Evolutionary conservation across 1,140 invertebrate genomes (phyloP), one percentile per base, ranked within the genome.

Genomic region (Penaeus japonicus): DNA sequence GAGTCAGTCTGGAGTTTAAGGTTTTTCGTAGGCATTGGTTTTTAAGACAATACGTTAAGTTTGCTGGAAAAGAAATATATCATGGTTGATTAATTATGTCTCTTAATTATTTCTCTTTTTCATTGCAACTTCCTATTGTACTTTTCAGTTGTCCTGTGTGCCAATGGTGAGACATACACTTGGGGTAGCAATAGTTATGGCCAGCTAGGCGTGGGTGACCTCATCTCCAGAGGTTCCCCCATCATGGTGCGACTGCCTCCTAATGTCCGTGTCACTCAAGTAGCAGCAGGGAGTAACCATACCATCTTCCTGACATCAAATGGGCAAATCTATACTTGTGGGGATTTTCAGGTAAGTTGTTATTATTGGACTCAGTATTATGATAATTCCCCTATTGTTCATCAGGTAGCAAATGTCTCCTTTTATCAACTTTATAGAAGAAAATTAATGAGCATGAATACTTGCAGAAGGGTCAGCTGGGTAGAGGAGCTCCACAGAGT

Each of bases 241-340:
- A 95, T 96, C 59, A 94, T 95, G 85, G 95, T 99, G 0, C 80
- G 90, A 20, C 39, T 90, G 35, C 90, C 90, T 22, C 90, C 90
- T 15, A 89, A 78, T n/a, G 85, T 90, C 2, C 54, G 89, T 7
- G 75, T 91, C 2, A 89, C 82, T 12, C 84, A 85, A 35, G 85
- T 99, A 27, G 97, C 97, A 7, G 97, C 97, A 85, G 98, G 98
- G 4, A 98, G 97, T 91, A 98, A 99, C 93, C 98, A 99, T 92
- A 97, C 98, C 4, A 97, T 97, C 0, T 93, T 99, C 27, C 93
- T 99, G n/a, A 96, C 97, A 24, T 93, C 95, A 62, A 96, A 96
- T 91, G 98, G 98, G 7, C 96, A 98, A 92, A 96, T 99, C 7
- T 98, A 96, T 91, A 99, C 98, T 0, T 99, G 98, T 93, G 98